Conservation (phyloP, 2,888 invertebrate species). For the Coenonympha arcania region DNA sequence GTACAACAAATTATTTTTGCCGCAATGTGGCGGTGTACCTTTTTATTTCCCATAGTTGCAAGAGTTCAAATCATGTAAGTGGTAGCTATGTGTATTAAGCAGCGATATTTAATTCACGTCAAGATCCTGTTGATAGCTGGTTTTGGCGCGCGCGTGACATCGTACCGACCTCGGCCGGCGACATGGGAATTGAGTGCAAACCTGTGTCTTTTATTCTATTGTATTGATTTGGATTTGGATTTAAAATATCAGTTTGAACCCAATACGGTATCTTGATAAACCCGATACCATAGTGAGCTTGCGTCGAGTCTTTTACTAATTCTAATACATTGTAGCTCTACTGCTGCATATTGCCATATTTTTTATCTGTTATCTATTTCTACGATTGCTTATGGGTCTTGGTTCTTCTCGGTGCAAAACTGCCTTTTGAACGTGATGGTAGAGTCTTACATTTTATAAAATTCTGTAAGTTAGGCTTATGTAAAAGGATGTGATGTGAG, state of each 20-base stretch:
- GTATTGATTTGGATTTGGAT: neutral
- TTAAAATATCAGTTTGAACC: neutral
- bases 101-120: constrained; percentile 15
- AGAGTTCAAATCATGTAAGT: neutral
- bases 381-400: too few relatives aligned
- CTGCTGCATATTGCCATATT: too few relatives aligned
- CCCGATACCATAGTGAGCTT: too few relatives aligned
- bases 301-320: too few relatives aligned
- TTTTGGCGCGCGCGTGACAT: constrained; percentile 12
- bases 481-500: too few relatives aligned
- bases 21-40: neutral
- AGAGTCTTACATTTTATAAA: too few relatives aligned
- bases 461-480: too few relatives aligned
- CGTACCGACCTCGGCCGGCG: constrained; percentile 1
- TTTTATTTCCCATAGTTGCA: constrained; percentile 6
- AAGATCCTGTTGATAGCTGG: constrained; percentile 14
- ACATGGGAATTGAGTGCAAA: constrained; percentile 9
- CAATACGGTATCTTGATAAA: neutral
- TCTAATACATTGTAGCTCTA: too few relatives aligned
- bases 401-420: too few relatives aligned
- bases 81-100: constrained; percentile 8
- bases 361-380: too few relatives aligned
- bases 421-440: too few relatives aligned
- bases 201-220: neutral
- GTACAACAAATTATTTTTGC: too few relatives aligned